These are phyloP conservation scores for Phoenicopterus ruber DNA, from an alignment of 2,113 vertebrate genomes.

Conservation along the genomic window DNA sequence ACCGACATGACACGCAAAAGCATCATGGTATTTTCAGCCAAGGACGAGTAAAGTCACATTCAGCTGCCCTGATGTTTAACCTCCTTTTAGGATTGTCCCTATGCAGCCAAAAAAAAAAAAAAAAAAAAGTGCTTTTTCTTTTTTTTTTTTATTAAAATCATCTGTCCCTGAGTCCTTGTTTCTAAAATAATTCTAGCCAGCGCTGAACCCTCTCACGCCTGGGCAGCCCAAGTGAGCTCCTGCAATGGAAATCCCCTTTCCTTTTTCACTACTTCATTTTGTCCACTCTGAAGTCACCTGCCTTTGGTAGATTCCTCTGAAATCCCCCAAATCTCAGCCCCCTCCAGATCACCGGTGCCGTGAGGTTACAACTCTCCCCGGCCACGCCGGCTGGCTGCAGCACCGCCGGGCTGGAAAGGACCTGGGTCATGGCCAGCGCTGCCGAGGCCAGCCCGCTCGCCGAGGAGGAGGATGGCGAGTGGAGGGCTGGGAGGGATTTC, in stretches of 20 bases:
- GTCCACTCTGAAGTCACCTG: background rate
- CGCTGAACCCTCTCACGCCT: background rate
- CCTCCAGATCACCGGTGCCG: fast-evolving
- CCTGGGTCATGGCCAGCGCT: background rate
- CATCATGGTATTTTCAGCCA: background rate
- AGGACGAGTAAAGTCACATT: background rate
- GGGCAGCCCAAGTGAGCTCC: background rate
- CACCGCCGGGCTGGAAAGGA: background rate
- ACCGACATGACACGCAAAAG: fast-evolving
- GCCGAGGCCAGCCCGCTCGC: background rate
- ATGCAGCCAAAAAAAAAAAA: background rate
- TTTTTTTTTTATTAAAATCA: background rate
- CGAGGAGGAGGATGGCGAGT: background rate
- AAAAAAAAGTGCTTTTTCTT: background rate
- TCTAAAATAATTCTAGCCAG: background rate
- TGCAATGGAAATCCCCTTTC: background rate
- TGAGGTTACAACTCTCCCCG: background rate
- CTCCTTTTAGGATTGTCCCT: background rate
- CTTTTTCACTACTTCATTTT: background rate
- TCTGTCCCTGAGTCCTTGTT: background rate
- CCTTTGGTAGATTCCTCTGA: background rate
- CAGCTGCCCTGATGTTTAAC: background rate
- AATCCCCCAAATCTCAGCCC: background rate
- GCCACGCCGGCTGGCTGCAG: background rate
- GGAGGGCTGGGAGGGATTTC: conserved; percentile 40